Base-by-base conservation (phyloP, 1,140 invertebrate genomes). In the Panulirus ornatus region DNA sequence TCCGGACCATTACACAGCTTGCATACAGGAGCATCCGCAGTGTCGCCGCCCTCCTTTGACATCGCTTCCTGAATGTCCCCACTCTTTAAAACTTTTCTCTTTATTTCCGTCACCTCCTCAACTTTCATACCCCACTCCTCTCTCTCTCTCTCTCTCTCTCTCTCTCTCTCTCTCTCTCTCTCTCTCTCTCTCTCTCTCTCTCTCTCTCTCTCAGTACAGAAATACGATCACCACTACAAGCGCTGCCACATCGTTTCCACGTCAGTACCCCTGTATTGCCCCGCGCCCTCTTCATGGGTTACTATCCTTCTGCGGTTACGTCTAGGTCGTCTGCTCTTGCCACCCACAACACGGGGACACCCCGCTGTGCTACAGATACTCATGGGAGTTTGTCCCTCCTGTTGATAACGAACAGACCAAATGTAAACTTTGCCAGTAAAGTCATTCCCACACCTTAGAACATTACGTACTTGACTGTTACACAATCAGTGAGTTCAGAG, bases 91-190 rank as follows among this genome's bases (percentile, higher is more conserved):
- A 66, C 58, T 30, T 66, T 66, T 66, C 58, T 66, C 58, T 30
- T 66, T 30, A 30, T 6, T 30, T 66, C 58, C 58, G n/a, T 66
- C n/a, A 66, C 58, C 3, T 66, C 9, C 58, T 66, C 16, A n/a
- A 30, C 58, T 34, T 70, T 34, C n/a, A n/a, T n/a, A n/a, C n/a
- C n/a, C n/a, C n/a, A n/a, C n/a, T n/a, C 42, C 73, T 76, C 73
- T 76, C 73, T 76, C 73, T 44, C 38, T 40, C 38, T 76, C 73
- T 76, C 73, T 76, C 73, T 76, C 73, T 76, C 36, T 76, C 36
- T 38, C 36, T 38, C 19, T 38, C 19, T 38, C 36, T 38, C 73
- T 76, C 38, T 76, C 38, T 76, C 36, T 76, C 38, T 76, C 38
- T 76, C 0, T 54, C 16, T 54, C 9, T 19, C 16, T 54, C 16